phyloP scores from a whole-genome alignment of 1,140 invertebrate genomes.

The Hirudo medicinalis region DNA sequence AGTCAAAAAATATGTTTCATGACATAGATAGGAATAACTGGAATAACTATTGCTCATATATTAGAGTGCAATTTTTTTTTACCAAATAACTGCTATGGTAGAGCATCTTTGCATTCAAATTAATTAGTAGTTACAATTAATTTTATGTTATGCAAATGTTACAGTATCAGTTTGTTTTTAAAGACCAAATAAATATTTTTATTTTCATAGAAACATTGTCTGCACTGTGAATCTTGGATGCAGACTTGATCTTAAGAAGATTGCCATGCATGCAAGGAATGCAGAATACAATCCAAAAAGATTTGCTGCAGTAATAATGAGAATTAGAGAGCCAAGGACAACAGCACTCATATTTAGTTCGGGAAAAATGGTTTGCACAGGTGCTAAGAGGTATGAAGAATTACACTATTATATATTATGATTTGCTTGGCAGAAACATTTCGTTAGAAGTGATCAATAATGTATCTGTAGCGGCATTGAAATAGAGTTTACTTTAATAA shows the following conservation, averaged over 20 bases:
- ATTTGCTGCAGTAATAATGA: constrained; percentile 99
- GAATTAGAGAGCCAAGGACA: constrained; percentile 92
- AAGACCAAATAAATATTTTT: constrained; percentile 29
- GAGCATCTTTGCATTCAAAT: neutral
- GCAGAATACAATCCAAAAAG: constrained; percentile 99
- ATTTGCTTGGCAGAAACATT: too few relatives aligned
- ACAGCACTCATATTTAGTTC: constrained; percentile 98
- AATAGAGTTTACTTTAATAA: too few relatives aligned
- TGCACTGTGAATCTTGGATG: constrained; percentile 94
- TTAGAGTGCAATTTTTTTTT: neutral
- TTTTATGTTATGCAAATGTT: neutral
- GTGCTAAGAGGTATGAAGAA: constrained; percentile 65
- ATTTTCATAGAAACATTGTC: constrained; percentile 56
- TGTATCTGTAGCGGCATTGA: too few relatives aligned
- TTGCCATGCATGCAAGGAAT: constrained; percentile 94
- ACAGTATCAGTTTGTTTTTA: constrained; percentile 8
- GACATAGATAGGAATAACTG: too few relatives aligned
- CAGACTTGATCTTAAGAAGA: constrained; percentile 54
- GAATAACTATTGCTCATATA: too few relatives aligned
- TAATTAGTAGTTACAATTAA: neutral
- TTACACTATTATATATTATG: neutral
- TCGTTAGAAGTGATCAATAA: too few relatives aligned
- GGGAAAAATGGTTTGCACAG: constrained; percentile 99
- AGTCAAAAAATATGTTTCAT: too few relatives aligned
- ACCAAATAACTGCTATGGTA: neutral